Conservation (phyloP, 1,140 invertebrate genomes). For the Anastrepha ludens region DNA sequence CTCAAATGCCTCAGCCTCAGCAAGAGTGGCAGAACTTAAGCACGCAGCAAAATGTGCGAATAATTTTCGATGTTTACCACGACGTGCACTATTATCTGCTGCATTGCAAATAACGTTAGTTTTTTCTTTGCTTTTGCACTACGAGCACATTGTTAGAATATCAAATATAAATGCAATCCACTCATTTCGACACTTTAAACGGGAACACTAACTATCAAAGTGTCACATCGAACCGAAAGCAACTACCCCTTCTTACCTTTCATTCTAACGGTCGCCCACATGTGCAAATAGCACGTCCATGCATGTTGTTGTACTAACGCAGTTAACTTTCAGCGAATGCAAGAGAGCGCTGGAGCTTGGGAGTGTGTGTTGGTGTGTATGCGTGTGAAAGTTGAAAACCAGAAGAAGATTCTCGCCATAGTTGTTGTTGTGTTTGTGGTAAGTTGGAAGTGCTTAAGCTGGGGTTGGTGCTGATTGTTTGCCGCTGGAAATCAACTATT, state of each 20-base stretch:
- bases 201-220: conserved; percentile 16
- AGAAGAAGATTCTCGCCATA: no score
- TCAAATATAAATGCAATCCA: conserved; percentile 41
- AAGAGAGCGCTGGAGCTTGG: not conserved
- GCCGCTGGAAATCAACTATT: no score
- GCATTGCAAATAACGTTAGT: not conserved
- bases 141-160: not conserved
- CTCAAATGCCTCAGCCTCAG: not conserved
- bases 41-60: conserved; percentile 19
- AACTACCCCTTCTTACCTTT: not conserved
- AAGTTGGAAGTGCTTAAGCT: no score
- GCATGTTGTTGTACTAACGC: conserved; percentile 10
- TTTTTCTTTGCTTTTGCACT: not conserved
- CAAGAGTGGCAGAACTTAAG: not conserved
- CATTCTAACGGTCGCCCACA: not conserved
- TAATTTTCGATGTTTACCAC: conserved; percentile 19
- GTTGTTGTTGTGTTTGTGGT: no score
- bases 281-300: not conserved
- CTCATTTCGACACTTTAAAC: conserved; percentile 23
- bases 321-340: not conserved
- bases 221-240: conserved; percentile 1
- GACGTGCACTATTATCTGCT: conserved; percentile 7
- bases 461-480: no score
- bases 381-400: not conserved
- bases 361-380: not conserved